Conservation (phyloP, 2,797 vertebrate species). For the Betta splendens region DNA sequence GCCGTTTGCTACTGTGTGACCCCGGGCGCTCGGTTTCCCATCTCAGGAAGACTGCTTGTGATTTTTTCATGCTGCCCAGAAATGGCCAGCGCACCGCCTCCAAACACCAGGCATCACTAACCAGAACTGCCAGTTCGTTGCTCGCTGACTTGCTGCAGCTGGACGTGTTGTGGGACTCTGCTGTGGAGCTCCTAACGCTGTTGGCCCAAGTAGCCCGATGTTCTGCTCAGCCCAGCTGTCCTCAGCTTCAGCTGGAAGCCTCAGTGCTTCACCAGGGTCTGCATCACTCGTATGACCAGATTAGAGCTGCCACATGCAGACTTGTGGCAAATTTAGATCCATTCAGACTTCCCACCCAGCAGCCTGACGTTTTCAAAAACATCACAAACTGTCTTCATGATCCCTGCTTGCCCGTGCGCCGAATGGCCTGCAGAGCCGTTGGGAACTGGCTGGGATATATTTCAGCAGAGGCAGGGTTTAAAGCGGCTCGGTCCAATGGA, state of each 20-base stretch:
- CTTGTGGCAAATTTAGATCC: conserved; percentile 83
- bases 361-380: conserved; percentile 62
- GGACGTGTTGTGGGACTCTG: conserved; percentile 69
- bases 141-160: conserved; percentile 75
- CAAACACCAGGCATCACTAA: background rate
- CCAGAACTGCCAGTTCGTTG: conserved; percentile 71
- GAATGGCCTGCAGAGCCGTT: conserved; percentile 72
- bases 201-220: conserved; percentile 80
- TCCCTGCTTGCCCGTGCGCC: conserved; percentile 65
- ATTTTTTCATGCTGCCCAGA: conserved; percentile 62
- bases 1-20: conserved; percentile 85
- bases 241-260: conserved; percentile 66
- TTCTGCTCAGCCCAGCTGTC: conserved; percentile 59
- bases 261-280: conserved; percentile 78
- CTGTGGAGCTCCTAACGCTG: conserved; percentile 85
- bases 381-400: conserved; percentile 70
- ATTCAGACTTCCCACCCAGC: conserved; percentile 34
- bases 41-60: conserved; percentile 55
- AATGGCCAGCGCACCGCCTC: conserved; percentile 25
- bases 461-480: conserved; percentile 25
- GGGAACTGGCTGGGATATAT: conserved; percentile 79
- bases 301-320: conserved; percentile 85
- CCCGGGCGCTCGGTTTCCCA: conserved; percentile 40
- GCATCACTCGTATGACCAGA: conserved; percentile 72
- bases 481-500: conserved; percentile 8